These are phyloP conservation scores for Galeruca laticollis DNA, from an alignment of 2,888 invertebrate species.

Conservation along the genomic window DNA sequence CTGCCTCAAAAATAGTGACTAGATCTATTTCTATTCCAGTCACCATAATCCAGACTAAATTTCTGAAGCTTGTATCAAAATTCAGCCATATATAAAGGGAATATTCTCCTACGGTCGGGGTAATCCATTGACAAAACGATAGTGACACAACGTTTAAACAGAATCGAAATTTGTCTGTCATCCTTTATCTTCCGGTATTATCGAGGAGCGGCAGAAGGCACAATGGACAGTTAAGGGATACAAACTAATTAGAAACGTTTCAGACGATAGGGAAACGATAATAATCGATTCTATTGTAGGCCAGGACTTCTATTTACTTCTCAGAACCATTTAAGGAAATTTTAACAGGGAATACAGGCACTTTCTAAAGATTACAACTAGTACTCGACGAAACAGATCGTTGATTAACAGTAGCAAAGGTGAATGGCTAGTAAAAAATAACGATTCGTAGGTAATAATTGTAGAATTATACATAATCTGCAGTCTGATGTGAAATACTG, in stretches of 20 bases:
- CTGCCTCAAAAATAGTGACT: no score
- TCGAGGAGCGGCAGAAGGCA: slow-evolving; percentile 12
- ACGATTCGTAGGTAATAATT: no score
- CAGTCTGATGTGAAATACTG: no score
- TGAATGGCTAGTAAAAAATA: no score
- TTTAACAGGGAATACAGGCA: slow-evolving; percentile 21
- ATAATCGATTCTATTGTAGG: slow-evolving; percentile 35
- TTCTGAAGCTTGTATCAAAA: not conserved
- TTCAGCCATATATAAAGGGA: not conserved
- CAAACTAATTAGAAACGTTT: slow-evolving; percentile 35
- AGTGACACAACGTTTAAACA: slow-evolving; percentile 27
- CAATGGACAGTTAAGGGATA: slow-evolving; percentile 29
- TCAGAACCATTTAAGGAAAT: slow-evolving; percentile 23
- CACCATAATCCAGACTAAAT: not conserved
- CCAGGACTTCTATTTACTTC: slow-evolving; percentile 23
- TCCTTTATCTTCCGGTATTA: slow-evolving; percentile 32
- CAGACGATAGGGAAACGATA: slow-evolving; percentile 32
- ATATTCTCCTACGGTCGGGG: not conserved
- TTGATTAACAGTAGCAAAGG: no score
- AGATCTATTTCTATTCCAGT: not conserved
- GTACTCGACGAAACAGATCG: slow-evolving; percentile 1
- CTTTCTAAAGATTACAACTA: not conserved
- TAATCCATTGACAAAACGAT: slow-evolving; percentile 34
- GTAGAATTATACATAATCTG: no score
- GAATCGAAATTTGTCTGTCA: slow-evolving; percentile 30